Conservation (phyloP, 2,888 invertebrate species). For the Drosophila siamana region DNA sequence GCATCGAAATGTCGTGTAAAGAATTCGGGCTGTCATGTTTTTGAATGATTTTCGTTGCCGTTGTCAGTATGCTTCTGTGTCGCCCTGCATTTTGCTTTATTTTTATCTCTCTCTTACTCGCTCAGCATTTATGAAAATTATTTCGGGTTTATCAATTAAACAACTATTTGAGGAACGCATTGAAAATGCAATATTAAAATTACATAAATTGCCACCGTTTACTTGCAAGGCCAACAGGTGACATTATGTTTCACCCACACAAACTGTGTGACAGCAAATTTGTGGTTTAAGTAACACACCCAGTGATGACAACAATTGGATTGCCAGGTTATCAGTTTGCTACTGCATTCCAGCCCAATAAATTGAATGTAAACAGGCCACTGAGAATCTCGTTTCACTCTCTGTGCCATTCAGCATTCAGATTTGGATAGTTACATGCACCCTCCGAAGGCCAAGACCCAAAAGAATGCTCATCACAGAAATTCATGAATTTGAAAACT, state of each 20-base stretch:
- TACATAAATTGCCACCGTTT: slow-evolving; percentile 29
- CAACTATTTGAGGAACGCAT: slow-evolving; percentile 27
- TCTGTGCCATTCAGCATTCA: background rate
- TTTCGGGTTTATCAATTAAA: slow-evolving; percentile 42
- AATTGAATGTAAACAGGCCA: slow-evolving; percentile 78
- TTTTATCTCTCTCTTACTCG: slow-evolving; percentile 6
- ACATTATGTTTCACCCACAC: slow-evolving; percentile 1
- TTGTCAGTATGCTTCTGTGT: background rate
- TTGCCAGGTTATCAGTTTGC: slow-evolving; percentile 12
- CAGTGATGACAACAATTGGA: slow-evolving; percentile 14
- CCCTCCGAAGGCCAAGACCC: too few relatives aligned
- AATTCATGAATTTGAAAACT: slow-evolving; percentile 78
- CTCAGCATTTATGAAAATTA: slow-evolving; percentile 25
- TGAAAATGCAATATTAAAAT: slow-evolving; percentile 47
- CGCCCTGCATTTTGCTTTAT: slow-evolving; percentile 28
- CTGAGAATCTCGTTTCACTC: background rate
- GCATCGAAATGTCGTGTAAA: slow-evolving; percentile 6
- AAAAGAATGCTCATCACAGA: slow-evolving; percentile 32
- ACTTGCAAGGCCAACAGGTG: slow-evolving; percentile 41
- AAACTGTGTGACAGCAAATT: slow-evolving; percentile 7
- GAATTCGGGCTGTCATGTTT: background rate
- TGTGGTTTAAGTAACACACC: background rate
- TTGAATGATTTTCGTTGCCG: background rate
- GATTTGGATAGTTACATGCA: background rate
- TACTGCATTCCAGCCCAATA: slow-evolving; percentile 26